Base-by-base conservation (phyloP, 2,113 vertebrate genomes). In the Poeciliopsis occidentalis region DNA sequence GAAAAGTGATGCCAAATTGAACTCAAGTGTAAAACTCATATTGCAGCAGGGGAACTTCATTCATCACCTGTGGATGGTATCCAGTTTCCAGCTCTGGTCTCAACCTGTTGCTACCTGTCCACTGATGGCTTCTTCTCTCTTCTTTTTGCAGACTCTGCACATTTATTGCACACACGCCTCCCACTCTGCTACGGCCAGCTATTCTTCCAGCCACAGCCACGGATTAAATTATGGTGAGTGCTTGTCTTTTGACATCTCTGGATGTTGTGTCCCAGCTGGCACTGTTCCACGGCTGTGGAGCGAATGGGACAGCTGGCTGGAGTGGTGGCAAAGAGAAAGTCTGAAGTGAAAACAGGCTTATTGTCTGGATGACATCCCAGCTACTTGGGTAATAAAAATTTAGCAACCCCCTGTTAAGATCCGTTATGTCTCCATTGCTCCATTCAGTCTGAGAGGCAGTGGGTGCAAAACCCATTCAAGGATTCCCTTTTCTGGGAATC, bases 91-190 rank as follows among this genome's bases (percentile, higher is more conserved):
- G 51, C 51, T 13, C 29, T 65, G 47, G 67, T 29, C 72, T 34
- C 71, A 84, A 89, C 90, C 88, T 93, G 87, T 90, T 87, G 82
- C 85, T 91, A 85, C 87, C 85, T 91, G 85, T 86, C 41, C 71
- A 12, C 76, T 78, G 69, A 60, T 80, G 30, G 11, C 62, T 75
- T 61, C 70, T 41, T 69, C 29, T 47, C 7, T 19, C 39, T 60
- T 68, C 64, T 29, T 60, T 78, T 88, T 96, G 85, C 96, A 98
- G 97, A 96, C 94, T 87, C 91, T 97, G 90, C 96, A 97, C 92
- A 91, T 96, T 84, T 96, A 93, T 93, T 96, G 95, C 91, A 91
- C 96, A 66, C 95, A 95, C 82, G 94, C 94, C 84, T 89, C 94
- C 79, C 90, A 89, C 83, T 87, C 92, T 71, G 95, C 70, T 41